phyloP scores from a whole-genome alignment of 2,113 vertebrate species.

The Oncorhynchus keta region DNA sequence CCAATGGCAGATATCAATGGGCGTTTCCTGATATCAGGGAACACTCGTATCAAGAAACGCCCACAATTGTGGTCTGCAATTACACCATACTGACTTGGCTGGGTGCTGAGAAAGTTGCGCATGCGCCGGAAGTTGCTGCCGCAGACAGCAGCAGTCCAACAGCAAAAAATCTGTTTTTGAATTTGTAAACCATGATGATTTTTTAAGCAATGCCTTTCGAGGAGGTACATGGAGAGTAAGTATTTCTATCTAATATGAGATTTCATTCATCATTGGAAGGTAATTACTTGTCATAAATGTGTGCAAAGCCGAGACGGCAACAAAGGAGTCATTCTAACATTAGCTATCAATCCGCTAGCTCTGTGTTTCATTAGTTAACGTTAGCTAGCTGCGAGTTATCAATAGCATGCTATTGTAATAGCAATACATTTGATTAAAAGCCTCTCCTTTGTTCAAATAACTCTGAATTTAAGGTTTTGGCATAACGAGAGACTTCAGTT shows the following conservation, averaged over 20 bases:
- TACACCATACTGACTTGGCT: background rate
- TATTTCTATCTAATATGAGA: conserved; percentile 50
- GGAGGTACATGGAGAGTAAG: conserved; percentile 74
- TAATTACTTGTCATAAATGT: conserved; percentile 26
- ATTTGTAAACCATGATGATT: conserved; percentile 72
- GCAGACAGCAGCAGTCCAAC: conserved; percentile 80
- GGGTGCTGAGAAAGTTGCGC: conserved; percentile 52
- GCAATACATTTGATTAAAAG: background rate
- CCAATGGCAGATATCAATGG: too few relatives aligned
- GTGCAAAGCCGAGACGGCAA: conserved; percentile 64
- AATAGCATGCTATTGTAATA: background rate
- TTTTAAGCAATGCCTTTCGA: conserved; percentile 69
- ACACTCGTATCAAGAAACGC: too few relatives aligned
- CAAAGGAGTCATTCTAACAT: conserved; percentile 67
- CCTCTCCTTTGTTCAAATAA: background rate
- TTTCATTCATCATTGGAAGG: background rate
- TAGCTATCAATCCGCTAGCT: conserved; percentile 16
- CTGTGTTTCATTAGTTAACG: conserved; percentile 53
- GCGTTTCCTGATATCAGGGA: too few relatives aligned
- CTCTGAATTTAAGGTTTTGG: background rate
- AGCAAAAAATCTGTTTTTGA: conserved; percentile 57
- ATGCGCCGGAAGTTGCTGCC: conserved; percentile 79
- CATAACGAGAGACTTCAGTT: background rate
- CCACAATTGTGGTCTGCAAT: too few relatives aligned
- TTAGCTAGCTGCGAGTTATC: conserved; percentile 12